phyloP scores from a whole-genome alignment of 2,888 invertebrate species.

The Clepsis dumicolana region DNA sequence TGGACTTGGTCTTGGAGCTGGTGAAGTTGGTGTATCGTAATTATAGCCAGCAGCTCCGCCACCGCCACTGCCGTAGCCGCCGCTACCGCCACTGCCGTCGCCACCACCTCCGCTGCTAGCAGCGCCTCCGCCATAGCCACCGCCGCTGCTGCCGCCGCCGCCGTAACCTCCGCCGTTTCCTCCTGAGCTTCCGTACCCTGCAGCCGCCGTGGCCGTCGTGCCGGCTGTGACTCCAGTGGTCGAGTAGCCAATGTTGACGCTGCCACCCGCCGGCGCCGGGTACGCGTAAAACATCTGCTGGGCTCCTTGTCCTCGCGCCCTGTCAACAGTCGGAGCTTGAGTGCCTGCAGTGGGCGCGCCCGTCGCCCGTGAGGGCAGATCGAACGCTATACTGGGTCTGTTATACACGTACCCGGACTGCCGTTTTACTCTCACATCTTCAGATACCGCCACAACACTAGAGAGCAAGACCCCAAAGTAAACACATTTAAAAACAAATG shows the following conservation, averaged over 20 bases:
- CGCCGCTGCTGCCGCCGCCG: conserved; percentile 12
- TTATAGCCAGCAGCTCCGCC: conserved; percentile 22
- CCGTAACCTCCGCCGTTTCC: conserved; percentile 27
- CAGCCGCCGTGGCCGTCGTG: conserved; percentile 44
- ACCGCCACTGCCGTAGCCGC: conserved; percentile 13
- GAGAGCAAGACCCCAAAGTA: conserved; percentile 48
- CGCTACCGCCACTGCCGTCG: conserved; percentile 9
- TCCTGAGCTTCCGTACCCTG: conserved; percentile 44
- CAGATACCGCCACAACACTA: conserved; percentile 28
- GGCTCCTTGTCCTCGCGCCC: conserved; percentile 59
- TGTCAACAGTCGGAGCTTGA: conserved; percentile 74
- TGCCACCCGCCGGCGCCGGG: conserved; percentile 64
- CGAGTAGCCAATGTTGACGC: conserved; percentile 61
- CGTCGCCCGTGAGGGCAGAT: conserved; percentile 66
- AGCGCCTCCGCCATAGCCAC: conserved; percentile 20
- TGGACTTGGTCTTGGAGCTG: conserved; percentile 31
- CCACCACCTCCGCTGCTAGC: conserved; percentile 6
- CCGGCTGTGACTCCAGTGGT: conserved; percentile 49
- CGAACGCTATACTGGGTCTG: conserved; percentile 74
- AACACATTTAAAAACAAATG: conserved; percentile 48
- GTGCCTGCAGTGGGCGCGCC: conserved; percentile 68
- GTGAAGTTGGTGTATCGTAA: conserved; percentile 19
- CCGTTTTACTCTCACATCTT: conserved; percentile 62
- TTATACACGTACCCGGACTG: conserved; percentile 80
- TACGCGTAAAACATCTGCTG: conserved; percentile 81